These are phyloP conservation scores for Clarias platycephalus DNA, from an alignment of 2,797 vertebrate species.

Conservation along the genomic window DNA sequence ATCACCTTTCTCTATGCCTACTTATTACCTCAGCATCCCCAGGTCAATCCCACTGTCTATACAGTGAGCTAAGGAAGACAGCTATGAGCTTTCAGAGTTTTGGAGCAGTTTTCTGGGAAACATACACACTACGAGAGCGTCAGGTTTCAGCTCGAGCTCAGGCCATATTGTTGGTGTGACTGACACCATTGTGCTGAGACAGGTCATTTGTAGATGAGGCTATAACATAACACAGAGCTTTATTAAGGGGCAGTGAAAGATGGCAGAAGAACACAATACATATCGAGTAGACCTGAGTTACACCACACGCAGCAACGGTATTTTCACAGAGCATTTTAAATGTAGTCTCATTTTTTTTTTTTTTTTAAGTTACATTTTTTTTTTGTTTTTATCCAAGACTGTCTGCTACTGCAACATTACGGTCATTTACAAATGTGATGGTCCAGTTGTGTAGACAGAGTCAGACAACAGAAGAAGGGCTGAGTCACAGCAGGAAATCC, in stretches of 20 bases:
- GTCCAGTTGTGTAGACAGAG: neutral
- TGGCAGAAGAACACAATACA: neutral
- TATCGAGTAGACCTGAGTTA: neutral
- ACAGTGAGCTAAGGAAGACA: conserved; percentile 54
- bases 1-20: conserved; percentile 38
- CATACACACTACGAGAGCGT: conserved; percentile 38
- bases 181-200: conserved; percentile 34
- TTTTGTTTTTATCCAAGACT: neutral
- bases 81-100: conserved; percentile 54
- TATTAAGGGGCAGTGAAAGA: neutral
- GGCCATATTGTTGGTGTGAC: conserved; percentile 40
- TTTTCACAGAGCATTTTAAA: neutral
- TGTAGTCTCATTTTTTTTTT: neutral
- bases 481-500: conserved; percentile 38
- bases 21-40: conserved; percentile 10
- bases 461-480: neutral
- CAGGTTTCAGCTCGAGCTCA: conserved; percentile 53
- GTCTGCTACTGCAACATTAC: neutral
- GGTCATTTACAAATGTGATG: neutral
- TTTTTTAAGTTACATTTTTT: too few species aligned
- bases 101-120: conserved; percentile 8
- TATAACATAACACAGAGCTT: conserved; percentile 16
- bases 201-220: conserved; percentile 13
- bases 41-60: conserved; percentile 45
- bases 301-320: neutral